Evolutionary conservation across 2,888 invertebrate genomes (phyloP).

Genomic region (Sinhomidia bicolor): DNA sequence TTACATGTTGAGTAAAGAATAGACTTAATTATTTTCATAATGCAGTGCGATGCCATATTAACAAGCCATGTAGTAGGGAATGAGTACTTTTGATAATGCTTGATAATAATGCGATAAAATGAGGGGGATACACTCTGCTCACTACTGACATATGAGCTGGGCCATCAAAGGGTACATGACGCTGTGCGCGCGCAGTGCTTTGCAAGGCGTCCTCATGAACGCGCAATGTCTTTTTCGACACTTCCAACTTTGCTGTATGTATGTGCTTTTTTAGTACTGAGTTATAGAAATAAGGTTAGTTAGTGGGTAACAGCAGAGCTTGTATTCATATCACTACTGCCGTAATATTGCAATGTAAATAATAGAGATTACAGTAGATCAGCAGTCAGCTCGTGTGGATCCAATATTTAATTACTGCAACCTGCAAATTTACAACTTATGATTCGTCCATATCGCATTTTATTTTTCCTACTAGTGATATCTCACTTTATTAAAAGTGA

Average conservation of each 20-base stretch:
- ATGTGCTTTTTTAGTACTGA: neutral
- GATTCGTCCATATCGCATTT: no score
- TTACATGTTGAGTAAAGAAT: slow-evolving; percentile 56
- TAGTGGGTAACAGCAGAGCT: neutral
- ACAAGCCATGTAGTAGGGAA: slow-evolving; percentile 18
- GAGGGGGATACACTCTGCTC: slow-evolving; percentile 39
- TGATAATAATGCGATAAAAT: slow-evolving; percentile 52
- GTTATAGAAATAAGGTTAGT: neutral
- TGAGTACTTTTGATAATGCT: slow-evolving; percentile 55
- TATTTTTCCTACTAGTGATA: no score
- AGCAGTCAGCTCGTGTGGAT: no score
- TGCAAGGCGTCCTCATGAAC: neutral
- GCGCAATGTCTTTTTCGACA: neutral
- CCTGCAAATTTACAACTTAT: no score
- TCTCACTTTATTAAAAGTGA: no score
- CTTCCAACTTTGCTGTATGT: neutral
- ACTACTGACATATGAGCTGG: no score
- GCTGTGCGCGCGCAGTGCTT: neutral
- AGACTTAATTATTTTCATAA: slow-evolving; percentile 47
- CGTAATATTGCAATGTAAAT: no score
- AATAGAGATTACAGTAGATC: no score
- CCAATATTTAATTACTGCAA: no score
- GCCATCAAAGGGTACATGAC: slow-evolving; percentile 67
- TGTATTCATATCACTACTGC: no score
- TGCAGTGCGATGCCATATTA: neutral